Conservation (phyloP, 2,888 invertebrate species). For the Pseudolycoriella hygida region DNA sequence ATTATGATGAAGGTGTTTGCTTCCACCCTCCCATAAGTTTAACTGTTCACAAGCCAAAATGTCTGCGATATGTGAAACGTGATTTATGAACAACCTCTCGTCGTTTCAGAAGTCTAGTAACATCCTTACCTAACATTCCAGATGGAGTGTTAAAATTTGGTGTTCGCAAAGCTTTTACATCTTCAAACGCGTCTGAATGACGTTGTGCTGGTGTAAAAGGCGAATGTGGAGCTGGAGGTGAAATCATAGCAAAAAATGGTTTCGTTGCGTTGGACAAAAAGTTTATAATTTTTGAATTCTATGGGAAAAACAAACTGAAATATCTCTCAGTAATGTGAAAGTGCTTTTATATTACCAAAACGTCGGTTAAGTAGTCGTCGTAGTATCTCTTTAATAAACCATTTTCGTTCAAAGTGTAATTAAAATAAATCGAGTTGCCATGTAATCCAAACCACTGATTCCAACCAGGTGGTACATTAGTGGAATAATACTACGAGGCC, state of each 20-base stretch:
- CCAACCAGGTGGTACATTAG: constrained; percentile 68
- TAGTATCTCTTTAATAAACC: constrained; percentile 46
- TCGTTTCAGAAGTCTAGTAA: no score
- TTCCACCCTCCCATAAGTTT: no score
- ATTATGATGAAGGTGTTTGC: no score
- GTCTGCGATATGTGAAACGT: no score
- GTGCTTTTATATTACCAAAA: constrained; percentile 37
- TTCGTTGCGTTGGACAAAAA: constrained; percentile 28
- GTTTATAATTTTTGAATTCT: constrained; percentile 14
- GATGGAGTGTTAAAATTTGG: constrained; percentile 44
- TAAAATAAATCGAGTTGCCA: constrained; percentile 86
- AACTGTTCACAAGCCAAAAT: no score
- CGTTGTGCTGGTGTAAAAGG: constrained; percentile 70
- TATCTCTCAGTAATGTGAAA: constrained; percentile 14
- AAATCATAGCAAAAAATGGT: constrained; percentile 71
- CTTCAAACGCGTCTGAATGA: constrained; percentile 42
- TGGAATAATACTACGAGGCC: constrained; percentile 19
- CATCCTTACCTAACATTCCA: background rate
- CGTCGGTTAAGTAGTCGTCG: constrained; percentile 66
- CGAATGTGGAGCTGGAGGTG: constrained; percentile 74
- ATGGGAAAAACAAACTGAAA: background rate
- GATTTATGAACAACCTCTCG: no score
- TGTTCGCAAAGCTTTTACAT: constrained; percentile 41
- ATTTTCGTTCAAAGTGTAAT: constrained; percentile 72
- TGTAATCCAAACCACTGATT: constrained; percentile 71